Base-by-base conservation (phyloP, 2,113 vertebrate genomes). In the Brachionichthys hirsutus region DNA sequence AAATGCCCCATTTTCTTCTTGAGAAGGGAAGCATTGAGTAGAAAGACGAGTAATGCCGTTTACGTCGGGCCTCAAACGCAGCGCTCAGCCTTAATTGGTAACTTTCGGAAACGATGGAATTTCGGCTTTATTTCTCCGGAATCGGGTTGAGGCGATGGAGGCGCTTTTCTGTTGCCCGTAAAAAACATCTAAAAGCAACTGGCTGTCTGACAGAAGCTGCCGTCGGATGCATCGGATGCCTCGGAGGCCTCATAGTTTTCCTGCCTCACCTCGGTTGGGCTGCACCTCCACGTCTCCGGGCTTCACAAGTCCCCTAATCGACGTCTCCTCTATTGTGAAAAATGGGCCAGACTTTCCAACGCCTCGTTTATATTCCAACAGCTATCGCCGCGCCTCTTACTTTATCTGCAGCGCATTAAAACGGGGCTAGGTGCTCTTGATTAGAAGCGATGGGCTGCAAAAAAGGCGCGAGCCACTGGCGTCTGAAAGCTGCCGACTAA, bases 251-350 rank as follows among this genome's bases (percentile, higher is more conserved):
- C 36, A 10, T 38, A 40, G 46, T 52, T 57, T 56, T 73, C 62
- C 50, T 53, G 54, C 35, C 45, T 18, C 20, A 49, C 42, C 41
- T 16, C 30, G 24, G 24, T 30, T 30, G 24, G 4, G 24, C 24
- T 22, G 70, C 42, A 65, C 73, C 66, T 78, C 60, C 20, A 36
- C 15, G 68, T 57, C 59, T 73, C 66, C 3, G 35, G 50, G 66
- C 54, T 57, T 55, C 64, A 68, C 48, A 40, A 54, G 66, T 66
- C 70, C 65, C 75, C 52, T 84, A 88, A 86, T 82, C 81, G 84
- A 87, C 82, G 76, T 83, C 71, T 55, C 42, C 38, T 12, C 61
- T 73, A 84, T 84, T 77, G 82, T 86, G 84, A 86, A 88, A 86
- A 84, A 87, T 80, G 79, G 71, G 78, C 46, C 22, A 17, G n/a